Evolutionary conservation across 2,797 vertebrate genomes (phyloP), one percentile per base, ranked within the genome.

Genomic region (Mionectes olivaceus): DNA sequence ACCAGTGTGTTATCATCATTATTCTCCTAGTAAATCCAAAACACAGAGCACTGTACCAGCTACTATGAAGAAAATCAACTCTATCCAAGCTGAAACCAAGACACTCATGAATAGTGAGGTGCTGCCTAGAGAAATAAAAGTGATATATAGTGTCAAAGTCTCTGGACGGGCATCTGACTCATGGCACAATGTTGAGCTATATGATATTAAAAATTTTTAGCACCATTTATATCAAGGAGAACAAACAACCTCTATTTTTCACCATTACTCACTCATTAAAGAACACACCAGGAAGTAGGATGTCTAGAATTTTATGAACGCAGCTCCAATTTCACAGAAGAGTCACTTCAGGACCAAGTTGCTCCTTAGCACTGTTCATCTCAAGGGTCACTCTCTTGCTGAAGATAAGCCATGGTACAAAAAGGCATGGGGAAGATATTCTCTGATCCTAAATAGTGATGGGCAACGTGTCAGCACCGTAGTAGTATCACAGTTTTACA

Each of bases 1-100:
- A 63, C 22, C 0, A 0, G 5, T 30, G 27, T 39, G 22, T 69
- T 46, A 63, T 27, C 0, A 0, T 27, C 15, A 32, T 32, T 33
- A 50, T 56, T 75, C 13, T 91, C 16, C 37, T 19, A 46, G 17
- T 24, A 57, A 81, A 86, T 64, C 25, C 13, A 81, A 86, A 76
- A 23, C 44, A 63, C 50, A 76, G 56, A 86, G 9, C 24, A 74
- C 21, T 50, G 12, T 35, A 32, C 30, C 37, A 69, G 63, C 9
- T 46, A n/a, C 22, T 35, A 24, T 10, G 30, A 47, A 57, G 56
- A 64, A 86, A 86, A 64, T 70, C 41, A 41, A 37, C 33, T 50
- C n/a, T 70, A 18, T n/a, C 50, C 16, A 5, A 32, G 30, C 9
- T 64, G 39, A 76, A 81, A 76, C 13, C 27, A 81, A 30, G 70